phyloP scores from a whole-genome alignment of 2,888 invertebrate species.

The Heliconius ethilla region DNA sequence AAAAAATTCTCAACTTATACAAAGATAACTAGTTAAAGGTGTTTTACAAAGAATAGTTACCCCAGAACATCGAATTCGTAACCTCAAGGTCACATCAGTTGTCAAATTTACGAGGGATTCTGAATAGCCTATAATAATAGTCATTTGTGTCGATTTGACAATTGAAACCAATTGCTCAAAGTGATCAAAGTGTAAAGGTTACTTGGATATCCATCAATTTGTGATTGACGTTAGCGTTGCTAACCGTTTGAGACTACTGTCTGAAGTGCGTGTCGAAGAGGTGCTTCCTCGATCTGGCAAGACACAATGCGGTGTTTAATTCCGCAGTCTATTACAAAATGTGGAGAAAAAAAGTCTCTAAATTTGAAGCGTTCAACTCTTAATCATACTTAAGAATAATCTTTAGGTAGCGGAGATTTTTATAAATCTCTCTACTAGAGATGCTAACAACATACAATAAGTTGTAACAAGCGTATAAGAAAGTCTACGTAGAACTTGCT shows the following conservation, averaged over 20 bases:
- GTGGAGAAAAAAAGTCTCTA: too few relatives aligned
- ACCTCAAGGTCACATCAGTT: not conserved
- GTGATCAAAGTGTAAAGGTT: constrained; percentile 1
- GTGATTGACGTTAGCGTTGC: not conserved
- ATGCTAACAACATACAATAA: too few relatives aligned
- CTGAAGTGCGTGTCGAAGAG: not conserved
- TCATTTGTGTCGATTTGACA: not conserved
- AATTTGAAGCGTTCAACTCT: too few relatives aligned
- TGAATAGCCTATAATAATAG: not conserved
- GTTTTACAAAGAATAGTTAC: not conserved
- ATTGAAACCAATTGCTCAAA: not conserved
- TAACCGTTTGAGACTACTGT: not conserved
- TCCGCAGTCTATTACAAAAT: not conserved
- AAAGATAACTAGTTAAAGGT: too few relatives aligned
- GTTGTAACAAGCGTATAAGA: too few relatives aligned
- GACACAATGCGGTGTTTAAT: not conserved
- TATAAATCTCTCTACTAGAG: too few relatives aligned
- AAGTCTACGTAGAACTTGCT: too few relatives aligned
- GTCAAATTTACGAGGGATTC: not conserved
- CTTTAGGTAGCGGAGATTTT: too few relatives aligned
- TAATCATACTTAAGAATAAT: too few relatives aligned
- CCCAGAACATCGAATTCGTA: not conserved
- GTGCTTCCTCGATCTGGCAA: not conserved
- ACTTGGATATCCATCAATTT: not conserved
- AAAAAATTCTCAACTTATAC: too few relatives aligned